Conservation (phyloP, 2,888 invertebrate species). For the Piscicola geometra region DNA sequence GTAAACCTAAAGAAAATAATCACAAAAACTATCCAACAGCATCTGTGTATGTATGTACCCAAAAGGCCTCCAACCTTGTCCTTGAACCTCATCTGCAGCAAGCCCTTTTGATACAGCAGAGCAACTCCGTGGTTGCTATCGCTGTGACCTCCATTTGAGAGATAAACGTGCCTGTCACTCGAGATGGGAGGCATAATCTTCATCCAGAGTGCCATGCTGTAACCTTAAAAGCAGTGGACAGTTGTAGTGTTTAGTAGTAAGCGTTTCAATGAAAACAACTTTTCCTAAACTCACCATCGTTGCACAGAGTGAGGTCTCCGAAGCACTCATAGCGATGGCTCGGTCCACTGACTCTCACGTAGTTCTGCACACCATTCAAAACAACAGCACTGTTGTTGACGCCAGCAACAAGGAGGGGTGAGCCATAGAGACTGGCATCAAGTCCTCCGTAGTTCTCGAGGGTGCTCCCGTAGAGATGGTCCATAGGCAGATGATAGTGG, state of each 20-base stretch:
- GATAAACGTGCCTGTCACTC: constrained; percentile 47
- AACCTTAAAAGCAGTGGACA: too few species aligned
- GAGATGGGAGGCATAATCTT: constrained; percentile 47
- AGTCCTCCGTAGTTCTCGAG: constrained; percentile 52
- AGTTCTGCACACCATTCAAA: constrained; percentile 47
- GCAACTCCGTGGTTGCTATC: constrained; percentile 51
- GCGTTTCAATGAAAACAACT: too few species aligned
- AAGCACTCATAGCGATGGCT: constrained; percentile 52
- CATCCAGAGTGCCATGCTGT: constrained; percentile 52
- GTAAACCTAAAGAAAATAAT: too few species aligned
- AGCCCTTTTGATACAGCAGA: constrained; percentile 48
- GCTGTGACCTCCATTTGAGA: constrained; percentile 53
- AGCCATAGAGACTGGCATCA: constrained; percentile 46
- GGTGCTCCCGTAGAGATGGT: constrained; percentile 44
- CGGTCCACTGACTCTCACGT: constrained; percentile 49
- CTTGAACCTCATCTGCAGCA: constrained; percentile 28
- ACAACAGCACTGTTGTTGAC: constrained; percentile 49
- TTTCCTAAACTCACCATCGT: constrained; percentile 46
- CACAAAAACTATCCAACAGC: too few species aligned
- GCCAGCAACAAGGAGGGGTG: constrained; percentile 46
- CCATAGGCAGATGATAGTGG: constrained; percentile 52
- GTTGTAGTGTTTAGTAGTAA: too few species aligned
- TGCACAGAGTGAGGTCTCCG: constrained; percentile 51
- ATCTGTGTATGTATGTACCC: too few species aligned
- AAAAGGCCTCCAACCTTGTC: constrained; percentile 15